phyloP scores from a whole-genome alignment of 2,888 invertebrate genomes.

The Amaurobius ferox region DNA sequence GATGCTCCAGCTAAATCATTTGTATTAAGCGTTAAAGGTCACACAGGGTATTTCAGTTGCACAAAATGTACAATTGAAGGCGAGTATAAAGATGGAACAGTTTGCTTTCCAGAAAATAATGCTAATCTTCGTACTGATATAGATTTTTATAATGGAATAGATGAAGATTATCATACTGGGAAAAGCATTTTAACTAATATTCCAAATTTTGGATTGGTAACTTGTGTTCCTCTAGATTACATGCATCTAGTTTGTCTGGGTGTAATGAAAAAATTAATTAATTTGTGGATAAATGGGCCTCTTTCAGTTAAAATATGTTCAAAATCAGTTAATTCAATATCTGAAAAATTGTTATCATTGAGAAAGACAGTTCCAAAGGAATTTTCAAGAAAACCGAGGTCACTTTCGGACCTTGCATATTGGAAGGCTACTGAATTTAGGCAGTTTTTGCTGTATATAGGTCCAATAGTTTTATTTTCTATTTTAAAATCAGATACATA shows the following conservation, averaged over 20 bases:
- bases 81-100: neutral
- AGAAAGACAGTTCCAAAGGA: neutral
- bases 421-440: neutral
- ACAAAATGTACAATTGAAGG: neutral
- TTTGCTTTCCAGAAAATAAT: neutral
- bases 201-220: neutral
- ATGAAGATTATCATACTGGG: neutral
- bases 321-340: no score
- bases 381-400: neutral
- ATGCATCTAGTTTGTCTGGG: neutral
- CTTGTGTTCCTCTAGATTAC: neutral
- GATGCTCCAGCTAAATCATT: neutral
- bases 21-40: neutral
- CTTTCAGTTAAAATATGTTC: neutral
- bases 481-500: no score
- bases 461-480: no score
- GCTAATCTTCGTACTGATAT: neutral
- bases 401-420: neutral
- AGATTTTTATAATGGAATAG: neutral
- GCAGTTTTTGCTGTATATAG: neutral
- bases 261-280: neutral
- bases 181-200: neutral
- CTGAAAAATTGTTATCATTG: no score
- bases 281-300: neutral
- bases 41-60: neutral